Evolutionary conservation across 2,797 vertebrate species (phyloP).

Genomic region (Coendou prehensilis): DNA sequence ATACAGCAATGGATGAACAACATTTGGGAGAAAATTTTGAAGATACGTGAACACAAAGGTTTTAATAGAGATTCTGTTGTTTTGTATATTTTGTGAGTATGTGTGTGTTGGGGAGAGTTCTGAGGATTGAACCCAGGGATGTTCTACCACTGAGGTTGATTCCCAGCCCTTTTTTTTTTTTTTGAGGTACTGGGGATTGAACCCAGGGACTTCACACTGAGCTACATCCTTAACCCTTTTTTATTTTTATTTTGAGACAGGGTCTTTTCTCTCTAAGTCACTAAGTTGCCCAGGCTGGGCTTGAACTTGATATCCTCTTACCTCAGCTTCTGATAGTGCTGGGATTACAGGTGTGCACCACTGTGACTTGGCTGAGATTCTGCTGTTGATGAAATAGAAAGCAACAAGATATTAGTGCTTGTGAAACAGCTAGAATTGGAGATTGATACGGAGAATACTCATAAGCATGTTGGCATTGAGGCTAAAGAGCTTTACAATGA

Average conservation of each 20-base stretch:
- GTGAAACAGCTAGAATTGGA: not conserved
- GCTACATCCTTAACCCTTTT: not conserved
- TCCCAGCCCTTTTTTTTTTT: not conserved
- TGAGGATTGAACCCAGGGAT: not conserved
- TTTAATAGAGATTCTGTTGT: not conserved
- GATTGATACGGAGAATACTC: not conserved
- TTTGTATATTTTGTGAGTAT: not conserved
- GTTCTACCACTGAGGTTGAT: not conserved
- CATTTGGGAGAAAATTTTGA: conserved; percentile 9
- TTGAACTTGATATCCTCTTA: not conserved
- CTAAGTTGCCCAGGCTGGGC: not conserved
- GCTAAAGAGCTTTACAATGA: not conserved
- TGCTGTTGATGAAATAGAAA: not conserved
- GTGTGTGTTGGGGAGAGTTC: not conserved
- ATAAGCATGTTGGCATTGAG: not conserved
- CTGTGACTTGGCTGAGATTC: not conserved
- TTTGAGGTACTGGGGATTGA: not conserved
- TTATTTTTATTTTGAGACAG: not conserved
- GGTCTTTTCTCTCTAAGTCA: not conserved
- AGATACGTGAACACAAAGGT: not conserved
- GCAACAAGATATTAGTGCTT: not conserved
- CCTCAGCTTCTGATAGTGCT: not conserved
- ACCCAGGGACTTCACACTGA: not conserved
- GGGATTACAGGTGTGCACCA: not conserved
- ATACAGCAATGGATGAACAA: not conserved